These are phyloP conservation scores for Amphipyra tragopoginis DNA, from an alignment of 2,888 invertebrate species.

Conservation along the genomic window DNA sequence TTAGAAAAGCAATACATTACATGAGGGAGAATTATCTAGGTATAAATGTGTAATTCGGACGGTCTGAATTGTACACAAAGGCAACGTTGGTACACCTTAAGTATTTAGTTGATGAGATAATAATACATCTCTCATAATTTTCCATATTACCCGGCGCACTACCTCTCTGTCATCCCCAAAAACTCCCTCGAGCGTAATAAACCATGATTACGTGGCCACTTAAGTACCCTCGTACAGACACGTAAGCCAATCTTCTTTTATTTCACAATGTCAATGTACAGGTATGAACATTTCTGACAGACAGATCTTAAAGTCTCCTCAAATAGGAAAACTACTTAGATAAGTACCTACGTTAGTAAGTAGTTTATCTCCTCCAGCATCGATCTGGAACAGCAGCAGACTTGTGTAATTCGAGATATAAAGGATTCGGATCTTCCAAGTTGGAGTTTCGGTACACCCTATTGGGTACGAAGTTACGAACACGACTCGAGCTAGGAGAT, in stretches of 20 bases:
- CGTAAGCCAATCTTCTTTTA: constrained; percentile 32
- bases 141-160: constrained; percentile 25
- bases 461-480: constrained; percentile 1
- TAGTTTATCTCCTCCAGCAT: neutral
- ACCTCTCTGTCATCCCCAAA: constrained; percentile 14
- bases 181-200: constrained; percentile 36
- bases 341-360: neutral
- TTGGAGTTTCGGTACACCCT: constrained; percentile 1
- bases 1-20: constrained; percentile 39
- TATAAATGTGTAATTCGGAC: constrained; percentile 21
- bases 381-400: neutral
- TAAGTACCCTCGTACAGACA: constrained; percentile 16
- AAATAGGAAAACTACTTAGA: neutral
- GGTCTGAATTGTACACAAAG: constrained; percentile 1
- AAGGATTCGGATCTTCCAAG: neutral
- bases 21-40: constrained; percentile 2
- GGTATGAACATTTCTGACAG: neutral
- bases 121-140: constrained; percentile 29
- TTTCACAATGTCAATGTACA: constrained; percentile 10
- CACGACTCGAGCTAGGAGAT: neutral
- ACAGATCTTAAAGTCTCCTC: constrained; percentile 4
- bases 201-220: constrained; percentile 37
- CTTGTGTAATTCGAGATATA: constrained; percentile 15
- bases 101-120: constrained; percentile 30
- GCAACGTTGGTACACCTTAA: constrained; percentile 3